Percentiles rank a stretch among this genome's conserved stretches.
These are phyloP conservation scores for Microcebus tavaratra DNA, from an alignment of 2,113 vertebrate species.

Conservation along the genomic window DNA sequence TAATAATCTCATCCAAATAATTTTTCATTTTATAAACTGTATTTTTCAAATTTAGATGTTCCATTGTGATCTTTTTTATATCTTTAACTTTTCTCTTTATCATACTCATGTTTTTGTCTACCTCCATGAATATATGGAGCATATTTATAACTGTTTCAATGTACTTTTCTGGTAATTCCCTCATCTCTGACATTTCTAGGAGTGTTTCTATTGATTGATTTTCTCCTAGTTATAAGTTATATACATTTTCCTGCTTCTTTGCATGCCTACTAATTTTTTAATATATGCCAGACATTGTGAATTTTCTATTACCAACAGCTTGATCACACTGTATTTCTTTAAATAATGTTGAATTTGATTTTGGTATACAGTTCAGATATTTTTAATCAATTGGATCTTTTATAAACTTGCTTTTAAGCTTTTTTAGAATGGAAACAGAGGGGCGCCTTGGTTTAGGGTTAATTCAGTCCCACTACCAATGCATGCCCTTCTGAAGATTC, in stretches of 20 bases:
- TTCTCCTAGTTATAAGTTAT: not conserved
- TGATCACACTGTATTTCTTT: not conserved
- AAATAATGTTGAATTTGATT: not conserved
- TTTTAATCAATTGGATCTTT: not conserved
- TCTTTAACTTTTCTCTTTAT: not conserved
- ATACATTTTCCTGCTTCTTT: not conserved
- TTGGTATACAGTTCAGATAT: not conserved
- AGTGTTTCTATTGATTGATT: not conserved
- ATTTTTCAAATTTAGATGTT: not conserved
- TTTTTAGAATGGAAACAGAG: not conserved
- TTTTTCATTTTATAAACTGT: not conserved
- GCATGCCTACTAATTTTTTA: not conserved
- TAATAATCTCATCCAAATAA: not conserved
- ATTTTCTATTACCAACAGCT: not conserved
- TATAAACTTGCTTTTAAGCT: not conserved
- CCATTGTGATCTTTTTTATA: not conserved
- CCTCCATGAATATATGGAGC: not conserved
- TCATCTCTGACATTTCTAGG: not conserved
- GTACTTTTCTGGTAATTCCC: not conserved
- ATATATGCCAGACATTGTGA: not conserved
- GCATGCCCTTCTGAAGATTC: not conserved
- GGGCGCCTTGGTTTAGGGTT: accelerated
- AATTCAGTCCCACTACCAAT: not conserved
- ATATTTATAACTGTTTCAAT: not conserved
- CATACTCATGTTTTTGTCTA: not conserved